Evolutionary conservation across 2,113 vertebrate genomes (phyloP), one percentile per base, ranked within the genome.

Genomic region (Typhlomys cinereus): DNA sequence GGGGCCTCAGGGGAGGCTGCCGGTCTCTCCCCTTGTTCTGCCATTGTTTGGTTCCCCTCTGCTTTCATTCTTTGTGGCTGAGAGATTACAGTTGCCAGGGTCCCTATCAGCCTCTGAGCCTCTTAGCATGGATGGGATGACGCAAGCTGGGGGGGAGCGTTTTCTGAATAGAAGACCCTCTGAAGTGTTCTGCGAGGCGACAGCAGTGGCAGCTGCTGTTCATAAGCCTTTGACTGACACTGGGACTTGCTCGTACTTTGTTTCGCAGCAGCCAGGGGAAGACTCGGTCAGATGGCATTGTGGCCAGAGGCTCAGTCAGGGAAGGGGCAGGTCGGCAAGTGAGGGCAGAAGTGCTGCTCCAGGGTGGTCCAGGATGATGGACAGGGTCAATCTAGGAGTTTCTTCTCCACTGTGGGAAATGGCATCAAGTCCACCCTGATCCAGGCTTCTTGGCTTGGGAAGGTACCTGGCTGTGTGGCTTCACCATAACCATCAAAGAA

Each of bases 161-260:
- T 61, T 93, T 84, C 85, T 96, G 94, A 96, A 78, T 5, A 10
- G 64, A 80, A 78, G 75, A 92, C 75, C 80, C 92, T 85, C 78
- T 94, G 50, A 88, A 79, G 86, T 59, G 54, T 87, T 93, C 79
- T 54, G 34, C 0, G 69, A 94, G 74, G 85, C 27, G 36, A 76
- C 0, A 0, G 46, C 90, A 41, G 0, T 34, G 94, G 67, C 92
- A 97, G 82, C 85, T 95, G 92, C 89, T 89, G 61, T 29, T 62
- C 93, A 79, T 93, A 66, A 95, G 88, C 31, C 46, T 59, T 67
- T 82, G 89, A 90, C 0, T 93, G 93, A 96, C 80, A 94, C 0
- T 0, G 91, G 17, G 76, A 95, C 90, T 50, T 93, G 80, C 54
- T 64, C 57, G 82, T 87, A 93, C 54, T 66, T 88, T 76, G 79